phyloP scores from a whole-genome alignment of 1,140 invertebrate genomes.

The Calephelis virginiensis region DNA sequence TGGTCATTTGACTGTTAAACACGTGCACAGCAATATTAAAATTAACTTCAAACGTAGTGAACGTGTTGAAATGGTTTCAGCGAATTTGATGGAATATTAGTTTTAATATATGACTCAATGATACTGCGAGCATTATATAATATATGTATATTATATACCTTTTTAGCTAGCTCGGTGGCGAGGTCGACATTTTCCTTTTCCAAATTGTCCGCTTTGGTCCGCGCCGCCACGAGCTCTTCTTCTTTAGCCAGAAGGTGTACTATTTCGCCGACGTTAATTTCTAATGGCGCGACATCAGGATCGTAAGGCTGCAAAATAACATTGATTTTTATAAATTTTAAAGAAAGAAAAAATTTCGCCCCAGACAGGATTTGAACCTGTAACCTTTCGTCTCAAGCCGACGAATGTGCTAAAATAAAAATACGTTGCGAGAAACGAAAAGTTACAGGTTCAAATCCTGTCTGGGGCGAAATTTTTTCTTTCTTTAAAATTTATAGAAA shows the following conservation, averaged over 20 bases:
- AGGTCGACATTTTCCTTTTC: slow-evolving; percentile 94
- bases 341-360: neutral
- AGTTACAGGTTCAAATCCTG: too few species aligned
- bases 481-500: too few species aligned
- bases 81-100: neutral
- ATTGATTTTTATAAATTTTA: neutral
- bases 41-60: too few species aligned
- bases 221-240: slow-evolving; percentile 92
- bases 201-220: slow-evolving; percentile 91
- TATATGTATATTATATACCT: slow-evolving; percentile 62
- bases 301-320: slow-evolving; percentile 79
- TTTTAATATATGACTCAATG: slow-evolving; percentile 4
- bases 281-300: slow-evolving; percentile 89
- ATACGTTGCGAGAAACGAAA: too few species aligned
- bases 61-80: too few species aligned
- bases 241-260: slow-evolving; percentile 95
- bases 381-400: too few species aligned
- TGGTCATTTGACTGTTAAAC: too few species aligned
- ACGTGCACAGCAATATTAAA: too few species aligned
- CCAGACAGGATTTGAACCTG: too few species aligned
- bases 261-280: slow-evolving; percentile 95
- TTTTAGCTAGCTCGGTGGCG: slow-evolving; percentile 90
- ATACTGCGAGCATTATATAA: neutral
- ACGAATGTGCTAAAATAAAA: too few species aligned
- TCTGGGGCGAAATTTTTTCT: too few species aligned